A percentile compares a stretch with the other conserved stretches of the same genome.
Conservation (phyloP, 2,888 invertebrate species). For the Phengaris arion region DNA sequence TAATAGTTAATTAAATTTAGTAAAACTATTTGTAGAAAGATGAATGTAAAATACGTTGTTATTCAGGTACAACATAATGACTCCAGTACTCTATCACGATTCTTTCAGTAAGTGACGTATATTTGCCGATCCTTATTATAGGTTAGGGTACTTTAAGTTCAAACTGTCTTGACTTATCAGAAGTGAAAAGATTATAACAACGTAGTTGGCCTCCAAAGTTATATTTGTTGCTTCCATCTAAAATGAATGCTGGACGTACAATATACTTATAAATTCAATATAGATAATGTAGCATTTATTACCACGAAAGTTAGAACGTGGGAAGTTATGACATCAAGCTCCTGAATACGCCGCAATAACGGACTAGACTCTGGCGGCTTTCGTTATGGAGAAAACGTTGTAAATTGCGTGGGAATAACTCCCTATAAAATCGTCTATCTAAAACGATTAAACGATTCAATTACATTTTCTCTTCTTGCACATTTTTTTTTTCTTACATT, state of each 20-base stretch:
- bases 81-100: constrained; percentile 14
- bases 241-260: background rate
- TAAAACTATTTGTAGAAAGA: background rate
- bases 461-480: constrained; percentile 3
- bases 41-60: background rate
- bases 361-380: background rate
- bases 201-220: background rate
- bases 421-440: constrained; percentile 15
- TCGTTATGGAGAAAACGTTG: constrained; percentile 5
- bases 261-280: background rate
- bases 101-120: background rate
- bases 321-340: background rate
- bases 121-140: constrained; percentile 3
- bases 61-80: background rate
- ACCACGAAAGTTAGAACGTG: background rate
- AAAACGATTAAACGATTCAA: background rate
- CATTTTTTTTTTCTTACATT: background rate
- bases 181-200: background rate
- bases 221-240: background rate
- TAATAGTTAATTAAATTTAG: background rate
- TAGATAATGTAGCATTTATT: background rate
- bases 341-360: constrained; percentile 4
- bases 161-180: constrained; percentile 4
- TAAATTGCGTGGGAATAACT: constrained; percentile 16
- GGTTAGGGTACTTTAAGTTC: background rate